phyloP scores from a whole-genome alignment of 2,113 vertebrate genomes.

The Microcebus murinus region DNA sequence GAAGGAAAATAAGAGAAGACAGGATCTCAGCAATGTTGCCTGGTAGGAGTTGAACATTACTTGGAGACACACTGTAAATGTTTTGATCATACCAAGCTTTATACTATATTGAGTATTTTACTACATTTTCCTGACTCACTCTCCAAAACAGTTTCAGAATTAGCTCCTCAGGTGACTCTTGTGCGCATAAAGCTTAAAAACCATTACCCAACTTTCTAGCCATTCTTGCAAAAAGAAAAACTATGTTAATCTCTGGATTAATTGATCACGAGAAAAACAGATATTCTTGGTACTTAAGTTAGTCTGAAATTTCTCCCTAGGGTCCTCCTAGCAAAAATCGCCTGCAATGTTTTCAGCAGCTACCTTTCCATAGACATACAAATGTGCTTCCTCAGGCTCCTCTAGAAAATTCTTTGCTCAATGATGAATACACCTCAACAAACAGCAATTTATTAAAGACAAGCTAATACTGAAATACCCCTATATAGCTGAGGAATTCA shows the following conservation, averaged over 20 bases:
- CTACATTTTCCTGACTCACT: background rate
- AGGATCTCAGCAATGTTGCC: background rate
- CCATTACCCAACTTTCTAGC: background rate
- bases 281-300: constrained; percentile 1
- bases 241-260: constrained; percentile 1
- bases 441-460: background rate
- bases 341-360: background rate
- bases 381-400: background rate
- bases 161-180: background rate
- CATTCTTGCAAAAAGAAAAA: background rate
- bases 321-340: background rate
- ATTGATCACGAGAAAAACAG: background rate
- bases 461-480: background rate
- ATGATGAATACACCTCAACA: background rate
- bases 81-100: background rate
- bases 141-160: background rate
- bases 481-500: background rate
- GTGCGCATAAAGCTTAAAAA: constrained; percentile 27
- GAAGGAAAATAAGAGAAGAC: background rate
- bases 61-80: background rate
- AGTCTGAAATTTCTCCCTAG: constrained; percentile 16
- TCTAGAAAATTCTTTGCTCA: background rate
- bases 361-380: constrained; percentile 4
- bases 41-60: background rate
- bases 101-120: background rate